Evolutionary conservation across 2,113 vertebrate species (phyloP).

Genomic region (Mus pahari): DNA sequence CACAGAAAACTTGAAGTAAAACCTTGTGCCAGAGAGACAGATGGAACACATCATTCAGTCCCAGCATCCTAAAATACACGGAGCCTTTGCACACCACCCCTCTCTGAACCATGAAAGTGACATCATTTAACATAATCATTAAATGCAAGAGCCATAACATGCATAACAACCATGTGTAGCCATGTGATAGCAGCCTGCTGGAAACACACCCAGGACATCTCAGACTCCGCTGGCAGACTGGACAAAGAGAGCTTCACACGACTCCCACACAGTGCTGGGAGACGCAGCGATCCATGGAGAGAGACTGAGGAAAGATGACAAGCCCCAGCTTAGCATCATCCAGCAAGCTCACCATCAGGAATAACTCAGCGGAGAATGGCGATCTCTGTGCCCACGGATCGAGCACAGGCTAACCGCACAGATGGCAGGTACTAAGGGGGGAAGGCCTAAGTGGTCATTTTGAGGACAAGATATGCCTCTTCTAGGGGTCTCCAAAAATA

Average conservation of each 20-base stretch:
- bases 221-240: slow-evolving; percentile 43
- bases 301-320: neutral
- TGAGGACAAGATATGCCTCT: slow-evolving; percentile 29
- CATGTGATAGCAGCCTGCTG: slow-evolving; percentile 45
- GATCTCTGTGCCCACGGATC: neutral
- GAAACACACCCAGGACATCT: slow-evolving; percentile 33
- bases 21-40: slow-evolving; percentile 68
- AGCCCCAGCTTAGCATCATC: neutral
- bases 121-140: slow-evolving; percentile 51
- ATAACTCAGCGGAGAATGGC: neutral
- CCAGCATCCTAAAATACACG: slow-evolving; percentile 46
- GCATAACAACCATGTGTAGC: slow-evolving; percentile 18
- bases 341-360: neutral
- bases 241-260: neutral
- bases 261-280: slow-evolving; percentile 3
- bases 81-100: slow-evolving; percentile 33
- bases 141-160: slow-evolving; percentile 55
- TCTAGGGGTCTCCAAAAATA: slow-evolving; percentile 29
- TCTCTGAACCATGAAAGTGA: slow-evolving; percentile 35
- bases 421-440: neutral
- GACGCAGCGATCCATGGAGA: neutral
- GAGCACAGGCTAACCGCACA: neutral
- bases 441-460: neutral
- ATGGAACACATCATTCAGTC: slow-evolving; percentile 53
- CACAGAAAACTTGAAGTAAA: slow-evolving; percentile 50